phyloP scores from a whole-genome alignment of 2,888 invertebrate genomes.

The Saturnia pavonia region DNA sequence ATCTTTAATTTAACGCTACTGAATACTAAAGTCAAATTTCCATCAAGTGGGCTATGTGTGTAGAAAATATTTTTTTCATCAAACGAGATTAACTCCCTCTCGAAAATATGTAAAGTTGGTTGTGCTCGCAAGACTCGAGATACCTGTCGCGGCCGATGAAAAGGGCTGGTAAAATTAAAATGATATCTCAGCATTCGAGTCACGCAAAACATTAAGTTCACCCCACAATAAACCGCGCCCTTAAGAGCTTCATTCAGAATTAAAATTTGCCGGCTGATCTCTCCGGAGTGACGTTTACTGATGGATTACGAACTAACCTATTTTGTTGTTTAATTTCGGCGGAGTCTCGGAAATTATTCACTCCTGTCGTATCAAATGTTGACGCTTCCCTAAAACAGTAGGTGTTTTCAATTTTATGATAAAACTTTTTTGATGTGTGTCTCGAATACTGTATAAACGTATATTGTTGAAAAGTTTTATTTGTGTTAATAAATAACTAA shows the following conservation, averaged over 20 bases:
- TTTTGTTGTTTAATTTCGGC: constrained; percentile 48
- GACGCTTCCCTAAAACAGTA: constrained; percentile 9
- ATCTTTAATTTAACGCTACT: constrained; percentile 51
- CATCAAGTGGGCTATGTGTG: constrained; percentile 71
- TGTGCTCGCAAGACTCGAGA: constrained; percentile 55
- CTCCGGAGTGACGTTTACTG: constrained; percentile 64
- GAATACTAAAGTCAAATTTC: constrained; percentile 72
- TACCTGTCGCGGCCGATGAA: constrained; percentile 38
- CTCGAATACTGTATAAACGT: not conserved
- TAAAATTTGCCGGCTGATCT: constrained; percentile 80
- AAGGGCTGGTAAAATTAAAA: constrained; percentile 75
- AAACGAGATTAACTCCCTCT: constrained; percentile 73
- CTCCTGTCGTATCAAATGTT: constrained; percentile 11
- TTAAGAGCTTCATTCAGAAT: constrained; percentile 76
- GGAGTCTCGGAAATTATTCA: constrained; percentile 20
- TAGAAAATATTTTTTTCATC: constrained; percentile 73
- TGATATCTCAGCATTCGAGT: constrained; percentile 77
- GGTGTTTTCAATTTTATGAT: constrained; percentile 12
- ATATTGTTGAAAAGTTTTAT: not conserved
- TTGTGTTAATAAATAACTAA: not conserved
- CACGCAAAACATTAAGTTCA: constrained; percentile 79
- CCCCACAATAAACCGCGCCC: constrained; percentile 75
- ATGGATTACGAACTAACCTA: constrained; percentile 71
- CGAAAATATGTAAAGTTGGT: constrained; percentile 77
- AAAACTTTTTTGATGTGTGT: constrained; percentile 13